Base-by-base conservation (phyloP, 2,888 invertebrate genomes). In the Dorcus hopei region DNA sequence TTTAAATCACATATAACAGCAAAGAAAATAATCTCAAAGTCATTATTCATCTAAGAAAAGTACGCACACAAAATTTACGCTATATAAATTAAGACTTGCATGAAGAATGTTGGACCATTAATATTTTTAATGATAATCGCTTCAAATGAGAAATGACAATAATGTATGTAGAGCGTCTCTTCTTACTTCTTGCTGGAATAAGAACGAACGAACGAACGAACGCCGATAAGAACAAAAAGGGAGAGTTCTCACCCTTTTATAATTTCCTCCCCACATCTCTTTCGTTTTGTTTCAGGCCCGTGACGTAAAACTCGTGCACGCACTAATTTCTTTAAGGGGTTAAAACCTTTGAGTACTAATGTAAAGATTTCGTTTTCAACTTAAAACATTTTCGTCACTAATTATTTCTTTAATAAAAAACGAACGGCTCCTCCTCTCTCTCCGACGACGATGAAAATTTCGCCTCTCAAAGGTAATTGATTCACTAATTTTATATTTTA, bases 91-190 rank as follows among this genome's bases (percentile, higher is more conserved):
- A 75, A 74, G 74, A 72, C 74, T 72, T 69, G 70, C 76, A 73
- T 76, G 77, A 78, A 77, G 76, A 77, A 77, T 77, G 76, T 72
- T 65, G 68, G 69, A 70, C 74, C 76, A 77, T 77, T 78, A 79
- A 79, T 78, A 79, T 79, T 79, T 79, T 78, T 78, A 77, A 78
- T 77, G 78, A 77, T 77, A 77, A 77, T 78, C 77, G 75, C 71
- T 69, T 68, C 66, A 73, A 76, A 75, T 75, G 76, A 75, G 75
- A 73, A 76, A 76, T 75, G 77, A 77, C 76, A 77, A 77, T 77
- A 77, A 76, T 77, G 75, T 76, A 76, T 77, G 75, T 76, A 73
- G 75, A 74, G 72, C 73, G 64, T 72, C 69, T 71, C 67, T 68
- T 68, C 70, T 71, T 69, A 67, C 67, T 63, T 59, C 58, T 61